A percentile compares a stretch with the other conserved stretches of the same genome.
Evolutionary conservation across 2,113 vertebrate genomes (phyloP).

Genomic region (Cercocebus atys): DNA sequence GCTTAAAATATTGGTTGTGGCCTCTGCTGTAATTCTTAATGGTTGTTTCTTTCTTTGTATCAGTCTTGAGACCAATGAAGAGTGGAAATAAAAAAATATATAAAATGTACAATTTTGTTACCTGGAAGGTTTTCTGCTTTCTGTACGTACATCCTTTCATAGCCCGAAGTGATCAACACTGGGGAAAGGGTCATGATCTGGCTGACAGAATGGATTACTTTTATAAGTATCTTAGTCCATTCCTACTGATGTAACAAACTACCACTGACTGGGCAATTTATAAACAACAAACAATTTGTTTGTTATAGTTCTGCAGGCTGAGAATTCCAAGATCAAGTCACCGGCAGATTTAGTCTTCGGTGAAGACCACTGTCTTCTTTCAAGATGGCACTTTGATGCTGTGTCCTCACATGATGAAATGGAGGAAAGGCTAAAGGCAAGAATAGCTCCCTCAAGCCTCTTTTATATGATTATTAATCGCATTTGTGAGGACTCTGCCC

Average conservation of each 20-base stretch:
- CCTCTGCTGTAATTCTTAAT: neutral
- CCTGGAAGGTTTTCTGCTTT: neutral
- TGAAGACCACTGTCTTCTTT: neutral
- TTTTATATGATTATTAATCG: no score
- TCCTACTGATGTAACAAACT: neutral
- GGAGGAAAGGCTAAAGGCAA: no score
- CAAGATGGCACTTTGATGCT: neutral
- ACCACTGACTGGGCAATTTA: neutral
- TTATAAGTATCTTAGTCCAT: neutral
- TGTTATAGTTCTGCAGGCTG: neutral
- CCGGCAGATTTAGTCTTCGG: neutral
- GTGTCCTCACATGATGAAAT: neutral
- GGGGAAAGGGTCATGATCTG: neutral
- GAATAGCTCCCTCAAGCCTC: accelerated
- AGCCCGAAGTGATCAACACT: neutral
- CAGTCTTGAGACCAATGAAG: neutral
- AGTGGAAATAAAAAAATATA: neutral
- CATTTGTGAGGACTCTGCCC: accelerated
- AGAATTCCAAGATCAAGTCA: neutral
- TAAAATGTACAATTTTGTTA: neutral
- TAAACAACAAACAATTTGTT: neutral
- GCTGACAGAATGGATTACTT: neutral
- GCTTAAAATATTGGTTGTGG: neutral
- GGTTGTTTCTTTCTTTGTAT: neutral
- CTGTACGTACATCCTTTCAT: neutral